phyloP scores from a whole-genome alignment of 1,140 invertebrate species.

The Choristoneura fumiferana region DNA sequence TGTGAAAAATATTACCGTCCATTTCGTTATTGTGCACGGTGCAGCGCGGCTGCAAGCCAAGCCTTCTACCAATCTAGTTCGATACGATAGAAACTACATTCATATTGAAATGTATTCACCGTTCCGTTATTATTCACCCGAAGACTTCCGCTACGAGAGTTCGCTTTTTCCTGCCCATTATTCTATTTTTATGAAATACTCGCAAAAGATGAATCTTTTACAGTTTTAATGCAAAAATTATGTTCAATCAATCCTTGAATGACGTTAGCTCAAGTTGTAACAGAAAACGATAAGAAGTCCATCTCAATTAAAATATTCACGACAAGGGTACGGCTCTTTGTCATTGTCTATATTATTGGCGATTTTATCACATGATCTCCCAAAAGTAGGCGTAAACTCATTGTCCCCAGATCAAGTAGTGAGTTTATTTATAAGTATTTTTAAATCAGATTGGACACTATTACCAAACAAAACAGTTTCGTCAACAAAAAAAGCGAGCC shows the following conservation, averaged over 20 bases:
- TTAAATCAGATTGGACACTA: no score
- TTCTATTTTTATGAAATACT: slow-evolving; percentile 23
- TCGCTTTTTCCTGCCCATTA: slow-evolving; percentile 28
- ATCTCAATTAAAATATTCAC: no score
- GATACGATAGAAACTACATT: slow-evolving; percentile 9
- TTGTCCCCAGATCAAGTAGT: no score
- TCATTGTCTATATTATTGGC: no score
- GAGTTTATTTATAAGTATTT: no score
- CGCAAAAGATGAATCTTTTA: slow-evolving; percentile 33
- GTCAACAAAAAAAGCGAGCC: no score
- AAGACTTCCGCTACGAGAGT: slow-evolving; percentile 27
- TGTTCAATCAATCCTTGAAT: slow-evolving; percentile 19
- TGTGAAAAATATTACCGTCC: not conserved
- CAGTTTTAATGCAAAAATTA: slow-evolving; percentile 38
- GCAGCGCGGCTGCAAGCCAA: not conserved
- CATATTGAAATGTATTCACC: slow-evolving; percentile 24
- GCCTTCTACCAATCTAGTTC: not conserved
- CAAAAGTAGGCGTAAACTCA: no score
- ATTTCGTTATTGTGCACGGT: not conserved
- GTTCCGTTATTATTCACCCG: slow-evolving; percentile 18
- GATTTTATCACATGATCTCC: no score
- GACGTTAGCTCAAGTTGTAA: no score
- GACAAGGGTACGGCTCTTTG: no score
- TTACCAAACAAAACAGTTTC: no score
- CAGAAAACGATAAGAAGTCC: no score